These are phyloP conservation scores for Prietella phreatophila DNA, from an alignment of 2,113 vertebrate species.

Conservation along the genomic window DNA sequence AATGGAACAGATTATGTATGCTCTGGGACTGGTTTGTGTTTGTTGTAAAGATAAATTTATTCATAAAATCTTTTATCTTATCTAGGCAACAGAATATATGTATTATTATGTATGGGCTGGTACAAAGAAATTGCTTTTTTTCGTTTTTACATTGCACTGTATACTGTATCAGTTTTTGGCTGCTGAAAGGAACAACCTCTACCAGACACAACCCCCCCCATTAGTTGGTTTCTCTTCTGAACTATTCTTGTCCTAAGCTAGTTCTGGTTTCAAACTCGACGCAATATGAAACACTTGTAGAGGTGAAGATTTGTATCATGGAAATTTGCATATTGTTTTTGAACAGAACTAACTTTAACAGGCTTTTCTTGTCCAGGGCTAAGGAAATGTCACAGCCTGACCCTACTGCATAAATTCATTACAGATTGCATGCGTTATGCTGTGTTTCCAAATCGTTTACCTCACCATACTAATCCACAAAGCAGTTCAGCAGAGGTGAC, in stretches of 20 bases:
- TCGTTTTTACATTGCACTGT: too few relatives aligned
- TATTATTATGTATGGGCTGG: too few relatives aligned
- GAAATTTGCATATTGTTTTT: background rate
- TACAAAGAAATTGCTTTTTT: too few relatives aligned
- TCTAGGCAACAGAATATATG: too few relatives aligned
- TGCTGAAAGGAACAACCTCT: too few relatives aligned
- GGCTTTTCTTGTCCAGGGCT: background rate
- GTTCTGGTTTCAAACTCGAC: background rate
- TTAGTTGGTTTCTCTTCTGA: too few relatives aligned
- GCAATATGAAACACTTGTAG: background rate
- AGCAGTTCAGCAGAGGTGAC: background rate
- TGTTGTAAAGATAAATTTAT: too few relatives aligned
- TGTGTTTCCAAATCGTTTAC: background rate
- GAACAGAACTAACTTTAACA: background rate
- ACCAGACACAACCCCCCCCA: too few relatives aligned
- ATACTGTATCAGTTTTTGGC: too few relatives aligned
- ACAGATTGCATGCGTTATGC: background rate
- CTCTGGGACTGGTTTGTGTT: too few relatives aligned
- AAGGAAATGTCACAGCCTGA: background rate
- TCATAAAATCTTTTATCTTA: too few relatives aligned
- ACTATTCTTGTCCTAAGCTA: background rate
- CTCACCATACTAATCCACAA: background rate
- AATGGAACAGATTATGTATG: too few relatives aligned
- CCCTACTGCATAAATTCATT: background rate
- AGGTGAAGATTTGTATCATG: background rate